Percentiles rank a stretch among this genome's conserved stretches.
Conservation (phyloP, 1,140 invertebrate genomes). For the Brachionus koreanus region DNA sequence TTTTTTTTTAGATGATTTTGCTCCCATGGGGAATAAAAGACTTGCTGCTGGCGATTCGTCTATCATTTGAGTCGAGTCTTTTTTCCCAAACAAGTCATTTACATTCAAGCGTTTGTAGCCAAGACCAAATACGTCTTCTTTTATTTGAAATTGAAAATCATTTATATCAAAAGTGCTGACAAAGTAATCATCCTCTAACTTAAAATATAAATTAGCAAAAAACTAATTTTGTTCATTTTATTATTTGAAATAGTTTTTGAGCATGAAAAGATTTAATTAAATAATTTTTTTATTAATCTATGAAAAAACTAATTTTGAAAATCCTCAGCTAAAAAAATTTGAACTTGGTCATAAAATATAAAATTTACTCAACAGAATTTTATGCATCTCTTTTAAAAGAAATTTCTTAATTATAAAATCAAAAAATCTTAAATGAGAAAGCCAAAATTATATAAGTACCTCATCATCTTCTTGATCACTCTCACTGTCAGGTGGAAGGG, state of each 20-base stretch:
- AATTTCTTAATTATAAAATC: no score
- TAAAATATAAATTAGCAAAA: neutral
- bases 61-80: conserved; percentile 43
- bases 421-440: conserved; percentile 48
- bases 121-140: conserved; percentile 67
- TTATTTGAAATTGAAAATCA: conserved; percentile 67
- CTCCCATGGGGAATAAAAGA: conserved; percentile 20
- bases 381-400: no score
- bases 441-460: conserved; percentile 59
- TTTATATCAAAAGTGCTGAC: conserved; percentile 66
- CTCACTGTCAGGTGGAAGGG: conserved; percentile 43
- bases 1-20: conserved; percentile 13
- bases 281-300: no score
- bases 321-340: no score
- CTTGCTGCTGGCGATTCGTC: conserved; percentile 48
- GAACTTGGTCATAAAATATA: no score
- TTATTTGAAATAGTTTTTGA: no score
- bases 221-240: neutral
- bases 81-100: conserved; percentile 51
- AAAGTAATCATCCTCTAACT: conserved; percentile 42
- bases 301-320: no score
- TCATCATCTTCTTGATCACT: conserved; percentile 48
- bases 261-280: no score
- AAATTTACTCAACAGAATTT: no score
- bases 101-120: conserved; percentile 76